phyloP scores from a whole-genome alignment of 2,113 vertebrate genomes.

The Zapus hudsonius region DNA sequence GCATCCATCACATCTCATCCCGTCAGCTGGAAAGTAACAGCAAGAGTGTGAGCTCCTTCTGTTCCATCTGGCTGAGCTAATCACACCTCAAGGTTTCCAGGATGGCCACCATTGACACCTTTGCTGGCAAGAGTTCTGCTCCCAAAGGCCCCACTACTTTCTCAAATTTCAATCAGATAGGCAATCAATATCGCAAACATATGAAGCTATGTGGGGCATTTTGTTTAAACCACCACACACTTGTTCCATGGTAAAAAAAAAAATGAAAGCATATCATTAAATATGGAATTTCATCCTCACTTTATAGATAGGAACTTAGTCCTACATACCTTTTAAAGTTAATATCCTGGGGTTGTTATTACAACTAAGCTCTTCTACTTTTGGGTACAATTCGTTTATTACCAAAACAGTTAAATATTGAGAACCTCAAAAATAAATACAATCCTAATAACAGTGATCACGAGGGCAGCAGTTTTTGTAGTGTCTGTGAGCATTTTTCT shows the following conservation, averaged over 20 bases:
- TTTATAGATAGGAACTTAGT: neutral
- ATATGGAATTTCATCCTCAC: neutral
- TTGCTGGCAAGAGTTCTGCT: too few species aligned
- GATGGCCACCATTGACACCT: too few species aligned
- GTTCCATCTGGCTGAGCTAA: too few species aligned
- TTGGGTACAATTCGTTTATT: neutral
- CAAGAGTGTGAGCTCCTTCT: too few species aligned
- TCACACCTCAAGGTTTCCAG: too few species aligned
- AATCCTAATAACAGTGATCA: neutral
- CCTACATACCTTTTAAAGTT: neutral
- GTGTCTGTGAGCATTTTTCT: neutral
- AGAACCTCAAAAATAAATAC: neutral
- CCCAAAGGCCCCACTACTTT: too few species aligned
- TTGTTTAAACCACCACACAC: neutral
- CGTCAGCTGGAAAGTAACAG: too few species aligned
- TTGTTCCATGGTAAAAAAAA: neutral
- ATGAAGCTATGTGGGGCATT: too few species aligned
- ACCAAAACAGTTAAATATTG: neutral
- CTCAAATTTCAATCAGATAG: too few species aligned
- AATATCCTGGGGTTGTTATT: neutral
- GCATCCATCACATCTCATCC: too few species aligned
- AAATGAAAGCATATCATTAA: neutral
- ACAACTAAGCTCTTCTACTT: neutral
- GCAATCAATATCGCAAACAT: too few species aligned
- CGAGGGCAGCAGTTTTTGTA: neutral